Percentiles rank a stretch among this genome's conserved stretches.
phyloP scores from a whole-genome alignment of 2,113 vertebrate genomes.

The Camelus bactrianus region DNA sequence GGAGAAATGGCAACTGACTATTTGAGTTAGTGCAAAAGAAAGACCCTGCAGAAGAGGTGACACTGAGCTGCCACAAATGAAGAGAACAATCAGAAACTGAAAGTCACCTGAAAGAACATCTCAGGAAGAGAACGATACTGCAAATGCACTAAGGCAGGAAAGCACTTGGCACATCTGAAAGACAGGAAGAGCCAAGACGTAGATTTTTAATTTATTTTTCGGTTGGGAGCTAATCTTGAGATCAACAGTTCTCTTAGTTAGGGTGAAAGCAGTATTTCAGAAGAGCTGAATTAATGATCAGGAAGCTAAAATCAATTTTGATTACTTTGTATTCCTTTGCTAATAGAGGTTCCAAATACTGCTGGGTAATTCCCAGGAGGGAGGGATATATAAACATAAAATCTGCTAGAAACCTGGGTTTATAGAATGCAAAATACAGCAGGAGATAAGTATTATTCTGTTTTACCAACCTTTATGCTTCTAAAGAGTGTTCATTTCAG shows the following conservation, averaged over 20 bases:
- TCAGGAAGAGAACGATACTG: not conserved
- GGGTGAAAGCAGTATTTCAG: not conserved
- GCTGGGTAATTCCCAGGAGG: not conserved
- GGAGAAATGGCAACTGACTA: not conserved
- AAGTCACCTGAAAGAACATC: not conserved
- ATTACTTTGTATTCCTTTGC: not conserved
- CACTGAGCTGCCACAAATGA: not conserved
- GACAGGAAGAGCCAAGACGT: not conserved
- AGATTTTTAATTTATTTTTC: constrained; percentile 10
- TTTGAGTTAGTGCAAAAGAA: not conserved
- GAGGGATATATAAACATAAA: not conserved
- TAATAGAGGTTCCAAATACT: not conserved
- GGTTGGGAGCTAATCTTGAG: not conserved
- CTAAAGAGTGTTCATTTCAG: not conserved
- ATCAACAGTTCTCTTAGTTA: not conserved
- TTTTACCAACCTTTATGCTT: not conserved
- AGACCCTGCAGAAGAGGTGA: not conserved
- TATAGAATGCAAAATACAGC: not conserved
- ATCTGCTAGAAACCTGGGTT: not conserved
- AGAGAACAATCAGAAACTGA: not conserved
- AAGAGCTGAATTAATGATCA: not conserved
- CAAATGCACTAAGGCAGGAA: not conserved
- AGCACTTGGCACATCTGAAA: not conserved
- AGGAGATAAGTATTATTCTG: not conserved
- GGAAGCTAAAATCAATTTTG: not conserved